Evolutionary conservation across 2,797 vertebrate genomes (phyloP).

Genomic region (Phaenicophaeus curvirostris): DNA sequence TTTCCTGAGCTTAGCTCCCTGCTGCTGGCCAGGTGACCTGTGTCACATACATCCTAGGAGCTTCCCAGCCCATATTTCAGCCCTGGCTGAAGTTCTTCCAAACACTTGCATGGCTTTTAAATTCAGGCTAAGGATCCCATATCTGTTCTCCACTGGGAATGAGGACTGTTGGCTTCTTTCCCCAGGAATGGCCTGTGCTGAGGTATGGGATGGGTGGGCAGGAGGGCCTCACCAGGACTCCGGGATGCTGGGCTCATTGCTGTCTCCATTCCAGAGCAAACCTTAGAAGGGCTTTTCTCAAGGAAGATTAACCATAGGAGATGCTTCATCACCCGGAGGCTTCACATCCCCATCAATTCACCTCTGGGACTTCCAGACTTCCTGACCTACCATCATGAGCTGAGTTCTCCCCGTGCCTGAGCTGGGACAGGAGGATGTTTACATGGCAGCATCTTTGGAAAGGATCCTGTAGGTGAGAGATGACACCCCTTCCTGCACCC

Average conservation of each 20-base stretch:
- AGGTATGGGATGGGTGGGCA: background rate
- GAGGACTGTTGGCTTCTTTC: background rate
- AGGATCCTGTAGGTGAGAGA: background rate
- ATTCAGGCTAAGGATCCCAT: background rate
- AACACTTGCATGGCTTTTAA: background rate
- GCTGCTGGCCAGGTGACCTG: background rate
- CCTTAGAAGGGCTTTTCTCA: background rate
- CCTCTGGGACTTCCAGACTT: background rate
- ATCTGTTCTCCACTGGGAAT: background rate
- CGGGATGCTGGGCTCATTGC: rapidly evolving
- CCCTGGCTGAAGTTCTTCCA: background rate
- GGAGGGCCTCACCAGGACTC: background rate
- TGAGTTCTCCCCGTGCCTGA: background rate
- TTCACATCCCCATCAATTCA: background rate
- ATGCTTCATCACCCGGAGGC: background rate
- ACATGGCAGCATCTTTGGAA: background rate
- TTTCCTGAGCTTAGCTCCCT: background rate
- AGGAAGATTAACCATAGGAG: background rate
- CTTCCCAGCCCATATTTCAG: background rate
- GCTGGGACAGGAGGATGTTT: background rate
- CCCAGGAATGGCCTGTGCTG: rapidly evolving
- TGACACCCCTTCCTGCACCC: background rate
- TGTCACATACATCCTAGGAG: background rate
- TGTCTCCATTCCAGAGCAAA: background rate
- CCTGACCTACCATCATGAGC: rapidly evolving